These are phyloP conservation scores for Babyrousa celebensis DNA, from an alignment of 2,797 vertebrate species.

Conservation along the genomic window DNA sequence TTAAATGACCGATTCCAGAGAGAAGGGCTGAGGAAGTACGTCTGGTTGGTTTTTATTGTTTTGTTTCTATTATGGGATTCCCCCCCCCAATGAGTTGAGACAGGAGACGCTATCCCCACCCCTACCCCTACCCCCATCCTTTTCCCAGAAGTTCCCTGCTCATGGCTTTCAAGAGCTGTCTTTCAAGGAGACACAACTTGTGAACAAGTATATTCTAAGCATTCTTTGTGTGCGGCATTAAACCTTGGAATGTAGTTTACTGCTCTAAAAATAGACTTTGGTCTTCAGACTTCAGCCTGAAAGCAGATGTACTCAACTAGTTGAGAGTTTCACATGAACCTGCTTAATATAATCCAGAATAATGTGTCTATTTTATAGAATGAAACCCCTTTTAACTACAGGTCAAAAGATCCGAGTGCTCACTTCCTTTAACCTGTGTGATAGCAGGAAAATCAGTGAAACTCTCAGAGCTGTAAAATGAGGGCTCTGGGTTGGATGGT, in stretches of 20 bases:
- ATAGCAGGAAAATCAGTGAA: not conserved
- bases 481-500: not conserved
- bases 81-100: slow-evolving; percentile 10
- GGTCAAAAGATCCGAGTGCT: slow-evolving; percentile 13
- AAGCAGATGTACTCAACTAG: slow-evolving; percentile 78
- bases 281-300: slow-evolving; percentile 75
- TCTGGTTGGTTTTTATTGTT: slow-evolving; percentile 68
- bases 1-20: slow-evolving; percentile 48
- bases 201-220: slow-evolving; percentile 79
- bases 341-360: slow-evolving; percentile 45
- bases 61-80: slow-evolving; percentile 62
- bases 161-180: slow-evolving; percentile 58
- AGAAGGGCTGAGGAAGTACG: not conserved
- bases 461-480: not conserved
- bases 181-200: slow-evolving; percentile 74
- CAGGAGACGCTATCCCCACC: not conserved
- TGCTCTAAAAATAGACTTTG: slow-evolving; percentile 80
- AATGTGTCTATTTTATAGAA: slow-evolving; percentile 43
- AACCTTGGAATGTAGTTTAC: slow-evolving; percentile 79
- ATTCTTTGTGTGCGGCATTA: slow-evolving; percentile 69
- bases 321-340: slow-evolving; percentile 55
- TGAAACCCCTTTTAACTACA: slow-evolving; percentile 35
- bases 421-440: not conserved
- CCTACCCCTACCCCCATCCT: no score
- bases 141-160: slow-evolving; percentile 70